Evolutionary conservation across 2,888 invertebrate genomes (phyloP).

Genomic region (Heliconius aoede): DNA sequence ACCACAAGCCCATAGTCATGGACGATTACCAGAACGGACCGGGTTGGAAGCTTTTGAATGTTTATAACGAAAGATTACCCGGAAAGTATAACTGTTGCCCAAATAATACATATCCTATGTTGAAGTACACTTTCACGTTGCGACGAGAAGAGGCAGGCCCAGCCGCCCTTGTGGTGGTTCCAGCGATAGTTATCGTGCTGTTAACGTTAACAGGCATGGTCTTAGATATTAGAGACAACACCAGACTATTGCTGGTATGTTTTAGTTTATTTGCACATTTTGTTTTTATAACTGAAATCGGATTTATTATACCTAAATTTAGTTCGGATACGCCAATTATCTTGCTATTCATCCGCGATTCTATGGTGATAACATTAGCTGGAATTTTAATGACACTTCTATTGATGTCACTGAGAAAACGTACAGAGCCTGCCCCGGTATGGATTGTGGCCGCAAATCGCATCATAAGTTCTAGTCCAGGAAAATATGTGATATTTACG

Average conservation of each 20-base stretch:
- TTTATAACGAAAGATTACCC: constrained; percentile 69
- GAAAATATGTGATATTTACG: constrained; percentile 72
- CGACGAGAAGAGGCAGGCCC: constrained; percentile 84
- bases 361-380: constrained; percentile 70
- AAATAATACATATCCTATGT: constrained; percentile 84
- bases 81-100: constrained; percentile 82
- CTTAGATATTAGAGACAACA: constrained; percentile 82
- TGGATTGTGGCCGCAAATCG: constrained; percentile 67
- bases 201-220: constrained; percentile 84
- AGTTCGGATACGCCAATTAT: constrained; percentile 84
- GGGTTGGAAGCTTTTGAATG: constrained; percentile 83
- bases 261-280: constrained; percentile 86
- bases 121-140: constrained; percentile 82
- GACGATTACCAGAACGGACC: constrained; percentile 81
- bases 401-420: constrained; percentile 65
- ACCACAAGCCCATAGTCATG: constrained; percentile 63
- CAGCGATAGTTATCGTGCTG: constrained; percentile 80
- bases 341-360: constrained; percentile 72
- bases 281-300: constrained; percentile 83
- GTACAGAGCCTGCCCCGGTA: constrained; percentile 61
- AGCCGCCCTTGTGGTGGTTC: constrained; percentile 83
- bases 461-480: constrained; percentile 66
- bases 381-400: constrained; percentile 68
- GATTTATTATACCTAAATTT: constrained; percentile 84
- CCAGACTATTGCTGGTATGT: constrained; percentile 81